phyloP scores from a whole-genome alignment of 2,113 vertebrate species.

The Oreotragus oreotragus region DNA sequence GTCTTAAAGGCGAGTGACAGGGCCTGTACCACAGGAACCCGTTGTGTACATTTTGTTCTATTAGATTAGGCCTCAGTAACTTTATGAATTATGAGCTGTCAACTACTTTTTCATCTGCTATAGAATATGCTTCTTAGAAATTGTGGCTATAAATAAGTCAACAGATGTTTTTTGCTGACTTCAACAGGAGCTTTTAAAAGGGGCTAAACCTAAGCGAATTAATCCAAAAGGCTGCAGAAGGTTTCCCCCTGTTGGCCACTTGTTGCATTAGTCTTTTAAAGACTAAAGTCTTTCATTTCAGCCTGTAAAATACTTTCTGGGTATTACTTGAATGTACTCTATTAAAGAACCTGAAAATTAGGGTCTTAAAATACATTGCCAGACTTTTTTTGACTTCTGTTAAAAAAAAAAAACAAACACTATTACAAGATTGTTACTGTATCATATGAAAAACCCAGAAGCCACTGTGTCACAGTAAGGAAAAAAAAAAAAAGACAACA shows the following conservation, averaged over 20 bases:
- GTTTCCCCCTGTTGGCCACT: constrained; percentile 72
- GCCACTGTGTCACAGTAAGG: neutral
- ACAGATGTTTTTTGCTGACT: constrained; percentile 85
- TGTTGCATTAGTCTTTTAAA: constrained; percentile 51
- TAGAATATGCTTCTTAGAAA: constrained; percentile 87
- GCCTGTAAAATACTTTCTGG: neutral
- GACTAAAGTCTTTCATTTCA: neutral
- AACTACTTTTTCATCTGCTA: constrained; percentile 81
- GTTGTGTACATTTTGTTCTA: constrained; percentile 83
- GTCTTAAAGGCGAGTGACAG: constrained; percentile 70
- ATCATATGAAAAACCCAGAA: neutral
- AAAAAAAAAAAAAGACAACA: fast-evolving
- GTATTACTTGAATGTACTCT: neutral
- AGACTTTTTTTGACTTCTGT: neutral
- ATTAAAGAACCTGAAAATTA: neutral
- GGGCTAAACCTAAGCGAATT: constrained; percentile 49
- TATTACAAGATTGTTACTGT: neutral
- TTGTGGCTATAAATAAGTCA: constrained; percentile 85
- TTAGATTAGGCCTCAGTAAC: constrained; percentile 80
- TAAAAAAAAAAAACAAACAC: neutral
- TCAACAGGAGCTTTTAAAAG: constrained; percentile 69
- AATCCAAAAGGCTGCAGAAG: constrained; percentile 50
- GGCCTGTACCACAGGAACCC: constrained; percentile 59
- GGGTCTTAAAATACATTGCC: neutral
- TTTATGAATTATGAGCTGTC: constrained; percentile 84